A percentile compares a stretch with the other conserved stretches of the same genome.
Conservation (phyloP, 2,113 vertebrate genomes). For the Myocastor coypus region DNA sequence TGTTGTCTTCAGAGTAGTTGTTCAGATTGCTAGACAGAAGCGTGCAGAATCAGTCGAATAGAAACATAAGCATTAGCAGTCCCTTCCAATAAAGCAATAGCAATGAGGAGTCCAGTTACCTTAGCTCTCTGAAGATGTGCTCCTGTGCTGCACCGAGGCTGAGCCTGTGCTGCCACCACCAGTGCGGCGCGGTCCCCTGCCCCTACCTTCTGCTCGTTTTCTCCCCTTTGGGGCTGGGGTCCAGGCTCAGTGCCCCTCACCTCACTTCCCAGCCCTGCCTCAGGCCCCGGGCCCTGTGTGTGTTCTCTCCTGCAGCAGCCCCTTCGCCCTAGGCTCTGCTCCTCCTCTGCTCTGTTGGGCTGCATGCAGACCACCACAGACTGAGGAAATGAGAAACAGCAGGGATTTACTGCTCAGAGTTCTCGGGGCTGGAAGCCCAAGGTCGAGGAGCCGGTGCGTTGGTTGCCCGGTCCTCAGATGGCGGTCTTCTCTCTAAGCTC, state of each 20-base stretch:
- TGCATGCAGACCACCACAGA: not conserved
- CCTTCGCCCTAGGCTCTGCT: rapidly evolving
- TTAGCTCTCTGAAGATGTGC: no score
- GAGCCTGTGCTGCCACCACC: not conserved
- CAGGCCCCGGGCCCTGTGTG: no score
- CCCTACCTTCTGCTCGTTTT: rapidly evolving
- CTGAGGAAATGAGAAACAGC: not conserved
- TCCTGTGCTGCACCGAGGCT: not conserved
- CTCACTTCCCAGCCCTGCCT: not conserved
- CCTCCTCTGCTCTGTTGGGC: not conserved
- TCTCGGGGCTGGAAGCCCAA: not conserved
- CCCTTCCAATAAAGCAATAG: no score
- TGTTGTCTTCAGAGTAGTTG: no score
- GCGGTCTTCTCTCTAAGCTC: not conserved
- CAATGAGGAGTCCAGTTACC: no score
- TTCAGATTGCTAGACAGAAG: no score
- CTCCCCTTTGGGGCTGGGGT: not conserved
- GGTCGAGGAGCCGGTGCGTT: not conserved
- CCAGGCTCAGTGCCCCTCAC: not conserved
- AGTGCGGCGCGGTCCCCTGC: not conserved
- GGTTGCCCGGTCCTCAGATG: not conserved
- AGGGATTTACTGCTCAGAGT: not conserved
- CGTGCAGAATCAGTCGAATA: no score
- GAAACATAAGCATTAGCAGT: no score
- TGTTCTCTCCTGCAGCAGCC: not conserved